A percentile compares a stretch with the other conserved stretches of the same genome.
phyloP scores from a whole-genome alignment of 2,797 vertebrate species.

The Thripadectes ignobilis region DNA sequence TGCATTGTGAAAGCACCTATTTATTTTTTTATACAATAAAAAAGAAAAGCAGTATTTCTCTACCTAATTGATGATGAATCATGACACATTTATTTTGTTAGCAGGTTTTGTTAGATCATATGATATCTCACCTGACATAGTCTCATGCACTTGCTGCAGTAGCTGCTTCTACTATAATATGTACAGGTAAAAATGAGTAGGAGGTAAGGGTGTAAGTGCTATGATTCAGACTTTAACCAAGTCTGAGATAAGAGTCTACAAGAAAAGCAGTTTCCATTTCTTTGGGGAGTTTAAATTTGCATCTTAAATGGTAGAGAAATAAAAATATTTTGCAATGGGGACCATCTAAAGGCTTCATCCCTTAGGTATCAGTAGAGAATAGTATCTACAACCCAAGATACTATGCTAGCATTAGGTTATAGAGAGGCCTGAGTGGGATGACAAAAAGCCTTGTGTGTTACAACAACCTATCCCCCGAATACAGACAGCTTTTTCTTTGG shows the following conservation, averaged over 20 bases:
- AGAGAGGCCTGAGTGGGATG: not conserved
- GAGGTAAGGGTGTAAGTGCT: not conserved
- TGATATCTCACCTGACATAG: not conserved
- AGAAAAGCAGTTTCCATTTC: not conserved
- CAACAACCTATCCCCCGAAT: not conserved
- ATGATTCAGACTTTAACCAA: not conserved
- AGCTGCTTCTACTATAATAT: not conserved
- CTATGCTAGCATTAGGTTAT: not conserved
- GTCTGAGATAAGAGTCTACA: not conserved
- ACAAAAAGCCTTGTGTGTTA: not conserved
- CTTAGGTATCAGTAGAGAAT: not conserved
- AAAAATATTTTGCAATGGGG: not conserved
- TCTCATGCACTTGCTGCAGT: not conserved
- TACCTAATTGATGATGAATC: not conserved
- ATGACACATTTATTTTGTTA: not conserved
- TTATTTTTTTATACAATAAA: not conserved
- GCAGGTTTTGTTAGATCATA: not conserved
- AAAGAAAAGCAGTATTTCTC: not conserved
- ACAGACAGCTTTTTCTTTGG: not conserved
- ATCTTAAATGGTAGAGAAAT: not conserved
- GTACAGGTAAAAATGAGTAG: not conserved
- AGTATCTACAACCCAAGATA: not conserved
- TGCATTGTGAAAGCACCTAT: conserved; percentile 9
- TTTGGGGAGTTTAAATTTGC: not conserved
- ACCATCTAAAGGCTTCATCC: not conserved